Evolutionary conservation across 2,113 vertebrate genomes (phyloP), one percentile per base, ranked within the genome.

Genomic region (Pavo muticus): DNA sequence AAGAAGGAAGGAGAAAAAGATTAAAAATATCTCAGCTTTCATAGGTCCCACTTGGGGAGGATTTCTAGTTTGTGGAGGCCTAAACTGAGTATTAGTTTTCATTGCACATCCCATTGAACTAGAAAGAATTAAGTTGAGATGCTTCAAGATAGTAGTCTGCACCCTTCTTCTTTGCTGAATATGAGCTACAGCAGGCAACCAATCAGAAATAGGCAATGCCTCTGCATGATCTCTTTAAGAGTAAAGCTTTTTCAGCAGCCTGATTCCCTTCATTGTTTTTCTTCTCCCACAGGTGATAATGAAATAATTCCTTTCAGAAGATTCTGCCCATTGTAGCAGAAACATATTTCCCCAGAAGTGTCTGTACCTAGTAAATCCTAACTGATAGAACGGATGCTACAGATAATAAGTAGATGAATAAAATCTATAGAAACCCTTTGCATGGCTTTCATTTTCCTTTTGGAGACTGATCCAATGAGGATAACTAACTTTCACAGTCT

Each of bases 281-380:
- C 14, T 72, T 80, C 18, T 80, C 30, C 23, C 10, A 74, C 5
- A 70, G 44, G 18, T 27, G 40, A 80, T 86, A 86, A 65, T 88
- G 39, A 79, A 79, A 93, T n/a, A 79, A 91, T 88, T 75, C 19
- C 7, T 73, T 18, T 72, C 63, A 78, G 27, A 90, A 79, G 21
- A 76, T 42, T 82, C 81, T 79, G 6, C 16, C 78, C 24, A 15
- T 82, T 85, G 37, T 40, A 68, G 5, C 5, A 87, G 10, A 24
- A 91, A 69, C 52, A 39, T 42, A 9, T 52, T 90, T 81, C 44
- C 82, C 32, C 71, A 82, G 39, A 84, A 75, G 2, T n/a, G 19
- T 56, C 74, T 69, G 13, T 73, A 84, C 59, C 37, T 48, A n/a
- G 18, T 29, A 91, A 95, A 75, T 79, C 27, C 18, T 82, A 82